A percentile compares a stretch with the other conserved stretches of the same genome.
Conservation (phyloP, 2,113 vertebrate genomes). For the Macquaria australasica region DNA sequence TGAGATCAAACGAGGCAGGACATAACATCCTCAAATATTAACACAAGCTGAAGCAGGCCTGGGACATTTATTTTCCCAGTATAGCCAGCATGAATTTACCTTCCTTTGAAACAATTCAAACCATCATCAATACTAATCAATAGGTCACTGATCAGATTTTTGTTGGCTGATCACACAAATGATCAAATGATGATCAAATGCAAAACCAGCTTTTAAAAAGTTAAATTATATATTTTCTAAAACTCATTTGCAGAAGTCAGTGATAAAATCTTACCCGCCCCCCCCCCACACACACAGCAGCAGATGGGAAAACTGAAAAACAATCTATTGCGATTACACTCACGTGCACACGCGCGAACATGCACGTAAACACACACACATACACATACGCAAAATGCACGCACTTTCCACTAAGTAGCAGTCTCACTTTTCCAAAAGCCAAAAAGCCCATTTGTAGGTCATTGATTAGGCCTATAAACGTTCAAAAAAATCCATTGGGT, state of each 20-base stretch:
- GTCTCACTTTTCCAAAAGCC: conserved; percentile 59
- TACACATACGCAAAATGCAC: background rate
- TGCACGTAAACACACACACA: background rate
- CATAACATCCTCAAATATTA: background rate
- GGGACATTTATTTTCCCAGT: background rate
- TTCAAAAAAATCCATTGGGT: conserved; percentile 49
- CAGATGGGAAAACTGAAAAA: conserved; percentile 72
- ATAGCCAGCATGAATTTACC: background rate
- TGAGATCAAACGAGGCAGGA: background rate
- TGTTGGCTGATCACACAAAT: background rate
- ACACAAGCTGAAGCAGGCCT: background rate
- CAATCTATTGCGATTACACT: conserved; percentile 69
- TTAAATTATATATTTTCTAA: too few relatives aligned
- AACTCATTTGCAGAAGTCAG: conserved; percentile 15
- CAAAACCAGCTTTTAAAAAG: conserved; percentile 7
- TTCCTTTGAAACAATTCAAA: background rate
- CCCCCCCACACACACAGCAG: conserved; percentile 31
- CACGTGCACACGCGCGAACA: background rate
- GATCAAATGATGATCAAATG: background rate
- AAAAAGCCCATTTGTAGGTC: conserved; percentile 53
- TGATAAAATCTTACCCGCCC: conserved; percentile 24
- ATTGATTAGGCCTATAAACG: conserved; percentile 51
- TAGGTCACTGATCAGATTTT: background rate
- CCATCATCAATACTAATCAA: background rate
- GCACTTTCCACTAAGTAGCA: conserved; percentile 47